Base-by-base conservation (phyloP, 2,888 invertebrate species). In the Clunio marinus region DNA sequence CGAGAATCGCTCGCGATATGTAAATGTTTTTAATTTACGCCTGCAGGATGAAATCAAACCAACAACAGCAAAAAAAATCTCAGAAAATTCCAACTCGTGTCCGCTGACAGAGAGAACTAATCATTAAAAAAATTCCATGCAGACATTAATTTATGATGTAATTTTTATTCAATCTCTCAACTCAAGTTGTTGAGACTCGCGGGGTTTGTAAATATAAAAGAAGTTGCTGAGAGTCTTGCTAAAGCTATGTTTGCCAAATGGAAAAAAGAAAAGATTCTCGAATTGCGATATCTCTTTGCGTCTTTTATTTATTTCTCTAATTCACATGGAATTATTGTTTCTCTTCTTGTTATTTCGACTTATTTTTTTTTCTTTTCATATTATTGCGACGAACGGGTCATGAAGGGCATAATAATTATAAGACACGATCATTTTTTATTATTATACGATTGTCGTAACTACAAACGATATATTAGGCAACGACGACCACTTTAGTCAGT, bases 101-200 rank as follows among this genome's bases (percentile, higher is more conserved):
- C 24, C 37, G 60, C 60, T 60, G 60, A 60, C 60, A 60, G 60
- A 37, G n/a, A n/a, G 22, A 58, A n/a, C 37, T 35, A 60, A 60
- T 60, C 37, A 60, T 60, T 60, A 60, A 60, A 37, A 17, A 20
- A 28, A n/a, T n/a, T 60, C 35, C 60, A 37, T 60, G 60, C 60
- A 60, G 37, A 37, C 60, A 60, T 60, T 60, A 60, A 60, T 60
- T 60, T 60, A 60, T 60, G 37, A 22, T 60, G 37, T 60, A 60
- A 60, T 60, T 60, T 41, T 5, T 15, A n/a, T 41, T 5, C n/a
- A n/a, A n/a, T n/a, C n/a, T n/a, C 32, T 13, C 41, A 15, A n/a
- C 41, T 10, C 15, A n/a, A 15, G 10, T 2, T 2, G 2, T 41
- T 5, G 41, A 41, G 41, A 32, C 32, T 32, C 51, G 7, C 51